Evolutionary conservation across 2,797 vertebrate species (phyloP).

Genomic region (Emydoidea blandingii): DNA sequence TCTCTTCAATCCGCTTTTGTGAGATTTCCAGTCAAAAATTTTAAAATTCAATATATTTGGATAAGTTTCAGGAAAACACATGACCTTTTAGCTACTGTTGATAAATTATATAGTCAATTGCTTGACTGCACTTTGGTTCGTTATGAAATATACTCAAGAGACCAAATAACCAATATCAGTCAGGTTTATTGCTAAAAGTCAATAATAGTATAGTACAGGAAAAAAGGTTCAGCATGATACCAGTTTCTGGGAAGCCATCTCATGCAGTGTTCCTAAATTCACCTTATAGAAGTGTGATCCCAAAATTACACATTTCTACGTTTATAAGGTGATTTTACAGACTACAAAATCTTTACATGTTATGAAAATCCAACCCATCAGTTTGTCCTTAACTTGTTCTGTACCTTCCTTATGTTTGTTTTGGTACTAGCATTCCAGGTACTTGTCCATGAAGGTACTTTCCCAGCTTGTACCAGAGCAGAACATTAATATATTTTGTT

Average conservation of each 20-base stretch:
- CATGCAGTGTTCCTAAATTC: background rate
- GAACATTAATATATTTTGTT: background rate
- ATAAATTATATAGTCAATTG: too few relatives aligned
- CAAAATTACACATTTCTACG: background rate
- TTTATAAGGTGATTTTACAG: background rate
- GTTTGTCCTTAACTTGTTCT: background rate
- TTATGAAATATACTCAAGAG: background rate
- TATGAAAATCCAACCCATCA: background rate
- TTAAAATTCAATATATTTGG: background rate
- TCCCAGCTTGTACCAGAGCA: background rate
- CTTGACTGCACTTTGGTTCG: background rate
- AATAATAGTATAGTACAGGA: background rate
- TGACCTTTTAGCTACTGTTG: background rate
- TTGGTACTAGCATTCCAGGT: background rate
- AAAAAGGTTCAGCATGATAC: background rate
- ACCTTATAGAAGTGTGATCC: background rate
- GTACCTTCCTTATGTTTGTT: background rate
- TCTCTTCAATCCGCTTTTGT: background rate
- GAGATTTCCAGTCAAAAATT: background rate
- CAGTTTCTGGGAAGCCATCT: background rate
- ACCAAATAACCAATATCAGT: background rate
- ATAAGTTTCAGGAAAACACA: background rate
- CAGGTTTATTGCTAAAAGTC: background rate
- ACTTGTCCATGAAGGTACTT: background rate
- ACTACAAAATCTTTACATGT: background rate